Evolutionary conservation across 2,888 invertebrate genomes (phyloP).

Genomic region (Papilio protenor): DNA sequence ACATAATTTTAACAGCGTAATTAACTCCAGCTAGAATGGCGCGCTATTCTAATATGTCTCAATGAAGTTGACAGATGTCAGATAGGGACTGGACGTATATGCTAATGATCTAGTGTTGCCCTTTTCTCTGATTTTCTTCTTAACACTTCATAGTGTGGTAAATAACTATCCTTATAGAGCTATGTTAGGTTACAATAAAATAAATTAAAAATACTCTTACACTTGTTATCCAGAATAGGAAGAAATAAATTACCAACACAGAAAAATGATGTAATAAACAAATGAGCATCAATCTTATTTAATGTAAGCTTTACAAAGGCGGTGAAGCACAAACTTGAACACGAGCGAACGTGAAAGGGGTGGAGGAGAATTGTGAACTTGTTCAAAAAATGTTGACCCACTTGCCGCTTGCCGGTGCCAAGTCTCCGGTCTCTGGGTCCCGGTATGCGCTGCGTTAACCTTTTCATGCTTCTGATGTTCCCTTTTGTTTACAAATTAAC

Average conservation of each 20-base stretch:
- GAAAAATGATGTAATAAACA: neutral
- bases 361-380: slow-evolving; percentile 22
- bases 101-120: too few relatives aligned
- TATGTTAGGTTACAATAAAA: neutral
- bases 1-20: too few relatives aligned
- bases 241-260: neutral
- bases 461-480: slow-evolving; percentile 30
- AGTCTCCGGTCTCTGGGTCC: neutral
- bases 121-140: too few relatives aligned
- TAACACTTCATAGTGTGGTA: too few relatives aligned
- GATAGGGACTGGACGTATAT: too few relatives aligned
- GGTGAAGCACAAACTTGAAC: slow-evolving; percentile 36
- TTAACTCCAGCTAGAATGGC: too few relatives aligned
- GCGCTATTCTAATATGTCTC: too few relatives aligned
- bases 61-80: too few relatives aligned
- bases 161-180: neutral
- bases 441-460: slow-evolving; percentile 4
- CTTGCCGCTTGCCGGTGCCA: slow-evolving; percentile 17
- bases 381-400: slow-evolving; percentile 42
- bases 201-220: neutral
- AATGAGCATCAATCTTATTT: slow-evolving; percentile 27
- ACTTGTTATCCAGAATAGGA: neutral
- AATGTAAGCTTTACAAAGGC: slow-evolving; percentile 31
- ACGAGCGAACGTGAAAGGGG: slow-evolving; percentile 34
- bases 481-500: slow-evolving; percentile 23